These are phyloP conservation scores for Sciurus carolinensis DNA, from an alignment of 2,797 vertebrate species.

Conservation along the genomic window DNA sequence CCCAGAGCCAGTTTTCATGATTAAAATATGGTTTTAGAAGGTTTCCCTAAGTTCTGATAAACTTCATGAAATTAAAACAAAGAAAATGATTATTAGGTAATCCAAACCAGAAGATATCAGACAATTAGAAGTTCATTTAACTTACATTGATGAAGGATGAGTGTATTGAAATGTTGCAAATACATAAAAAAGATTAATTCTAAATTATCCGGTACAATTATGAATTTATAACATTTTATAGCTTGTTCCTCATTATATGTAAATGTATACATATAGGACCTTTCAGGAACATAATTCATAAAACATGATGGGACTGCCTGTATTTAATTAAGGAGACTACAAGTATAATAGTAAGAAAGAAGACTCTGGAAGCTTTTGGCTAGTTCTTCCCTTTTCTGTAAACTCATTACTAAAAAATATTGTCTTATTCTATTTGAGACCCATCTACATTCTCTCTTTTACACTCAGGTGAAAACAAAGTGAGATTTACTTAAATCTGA, in stretches of 20 bases:
- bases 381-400: slow-evolving; percentile 26
- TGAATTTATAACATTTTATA: slow-evolving; percentile 14
- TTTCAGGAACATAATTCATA: slow-evolving; percentile 52
- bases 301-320: background rate
- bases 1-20: background rate
- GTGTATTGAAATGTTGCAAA: slow-evolving; percentile 6
- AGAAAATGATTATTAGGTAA: slow-evolving; percentile 22
- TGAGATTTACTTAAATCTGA: slow-evolving; percentile 6
- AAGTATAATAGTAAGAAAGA: background rate
- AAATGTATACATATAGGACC: background rate
- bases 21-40: slow-evolving; percentile 2
- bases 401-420: slow-evolving; percentile 25
- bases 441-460: background rate
- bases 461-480: slow-evolving; percentile 26
- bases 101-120: slow-evolving; percentile 14
- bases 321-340: background rate
- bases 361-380: background rate
- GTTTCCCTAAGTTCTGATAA: slow-evolving; percentile 45
- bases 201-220: slow-evolving; percentile 25
- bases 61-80: slow-evolving; percentile 32
- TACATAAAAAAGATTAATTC: background rate
- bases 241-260: background rate
- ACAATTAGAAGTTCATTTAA: slow-evolving; percentile 20
- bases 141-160: background rate
- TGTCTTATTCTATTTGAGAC: background rate